A percentile compares a stretch with the other conserved stretches of the same genome.
phyloP scores from a whole-genome alignment of 1,140 invertebrate genomes.

The Pseudomyrmex gracilis region DNA sequence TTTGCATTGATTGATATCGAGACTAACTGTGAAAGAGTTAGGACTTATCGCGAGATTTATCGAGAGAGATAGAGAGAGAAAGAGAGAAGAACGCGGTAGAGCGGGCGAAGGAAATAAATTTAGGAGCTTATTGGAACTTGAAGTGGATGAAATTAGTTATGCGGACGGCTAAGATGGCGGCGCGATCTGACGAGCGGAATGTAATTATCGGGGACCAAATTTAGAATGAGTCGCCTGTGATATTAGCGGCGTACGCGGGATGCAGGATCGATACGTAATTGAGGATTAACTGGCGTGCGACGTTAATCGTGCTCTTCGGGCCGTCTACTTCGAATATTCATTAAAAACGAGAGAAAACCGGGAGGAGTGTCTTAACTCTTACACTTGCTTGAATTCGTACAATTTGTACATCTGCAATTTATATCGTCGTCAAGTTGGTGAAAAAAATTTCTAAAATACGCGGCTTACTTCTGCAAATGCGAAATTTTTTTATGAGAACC shows the following conservation, averaged over 20 bases:
- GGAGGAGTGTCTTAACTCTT: not conserved
- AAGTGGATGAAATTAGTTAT: conserved; percentile 58
- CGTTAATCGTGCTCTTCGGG: conserved; percentile 36
- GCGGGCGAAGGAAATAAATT: conserved; percentile 24
- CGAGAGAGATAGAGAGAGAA: not conserved
- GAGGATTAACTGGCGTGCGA: conserved; percentile 58
- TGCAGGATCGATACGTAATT: conserved; percentile 54
- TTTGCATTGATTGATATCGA: conserved; percentile 5
- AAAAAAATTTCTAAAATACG: not conserved
- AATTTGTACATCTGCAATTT: conserved; percentile 27
- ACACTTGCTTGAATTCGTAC: not conserved
- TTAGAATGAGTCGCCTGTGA: conserved; percentile 53
- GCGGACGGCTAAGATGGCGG: conserved; percentile 43
- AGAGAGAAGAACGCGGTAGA: too few species aligned
- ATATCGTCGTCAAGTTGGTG: not conserved
- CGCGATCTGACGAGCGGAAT: conserved; percentile 51
- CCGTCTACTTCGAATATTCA: conserved; percentile 52
- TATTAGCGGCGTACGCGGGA: conserved; percentile 40
- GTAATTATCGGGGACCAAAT: conserved; percentile 58
- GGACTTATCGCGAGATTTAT: conserved; percentile 1
- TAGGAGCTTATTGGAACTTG: conserved; percentile 35
- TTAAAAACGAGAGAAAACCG: conserved; percentile 16
- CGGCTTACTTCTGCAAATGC: not conserved
- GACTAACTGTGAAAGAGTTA: not conserved
- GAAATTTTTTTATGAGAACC: not conserved